Percentiles rank a stretch among this genome's conserved stretches.
Conservation (phyloP, 2,797 vertebrate genomes). For the Clarias platycephalus region DNA sequence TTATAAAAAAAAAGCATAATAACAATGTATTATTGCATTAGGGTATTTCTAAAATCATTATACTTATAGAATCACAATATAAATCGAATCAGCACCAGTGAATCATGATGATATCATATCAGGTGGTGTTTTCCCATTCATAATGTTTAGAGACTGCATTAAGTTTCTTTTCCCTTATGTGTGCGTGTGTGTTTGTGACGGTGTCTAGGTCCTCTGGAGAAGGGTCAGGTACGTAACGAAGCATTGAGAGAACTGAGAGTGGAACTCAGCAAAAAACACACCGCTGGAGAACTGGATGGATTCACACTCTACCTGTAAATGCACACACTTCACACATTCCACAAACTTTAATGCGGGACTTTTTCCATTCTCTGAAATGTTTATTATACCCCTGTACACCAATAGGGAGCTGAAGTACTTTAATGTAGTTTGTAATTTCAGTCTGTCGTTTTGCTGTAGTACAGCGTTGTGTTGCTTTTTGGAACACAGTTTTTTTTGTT, state of each 20-base stretch:
- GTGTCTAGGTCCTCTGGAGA: slow-evolving; percentile 88
- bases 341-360: neutral
- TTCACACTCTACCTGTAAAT: slow-evolving; percentile 94
- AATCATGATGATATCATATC: too few relatives aligned
- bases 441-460: neutral
- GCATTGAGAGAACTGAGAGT: slow-evolving; percentile 91
- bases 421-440: neutral
- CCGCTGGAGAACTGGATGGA: slow-evolving; percentile 89
- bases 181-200: neutral
- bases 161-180: neutral
- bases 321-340: neutral
- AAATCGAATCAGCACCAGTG: too few relatives aligned
- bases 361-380: neutral
- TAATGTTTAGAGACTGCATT: neutral
- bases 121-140: too few relatives aligned
- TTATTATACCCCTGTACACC: neutral
- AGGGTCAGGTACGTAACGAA: slow-evolving; percentile 97
- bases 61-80: too few relatives aligned
- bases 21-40: too few relatives aligned
- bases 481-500: too few relatives aligned
- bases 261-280: slow-evolving; percentile 96
- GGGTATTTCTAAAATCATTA: too few relatives aligned
- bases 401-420: neutral
- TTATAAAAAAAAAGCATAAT: too few relatives aligned
- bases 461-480: neutral